phyloP scores from a whole-genome alignment of 2,888 invertebrate genomes.

The Cryptocheilus praepositus region DNA sequence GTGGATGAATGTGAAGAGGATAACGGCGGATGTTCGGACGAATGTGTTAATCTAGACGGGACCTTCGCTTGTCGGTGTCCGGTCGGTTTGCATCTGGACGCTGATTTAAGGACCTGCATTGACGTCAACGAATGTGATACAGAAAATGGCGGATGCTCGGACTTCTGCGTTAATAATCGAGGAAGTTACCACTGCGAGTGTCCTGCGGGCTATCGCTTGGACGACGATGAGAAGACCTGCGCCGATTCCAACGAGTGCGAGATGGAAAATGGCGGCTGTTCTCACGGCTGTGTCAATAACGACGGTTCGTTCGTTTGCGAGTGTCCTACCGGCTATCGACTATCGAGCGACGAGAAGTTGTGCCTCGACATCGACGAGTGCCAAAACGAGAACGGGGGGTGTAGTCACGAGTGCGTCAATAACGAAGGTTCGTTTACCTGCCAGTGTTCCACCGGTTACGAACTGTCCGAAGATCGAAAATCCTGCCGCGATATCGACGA shows the following conservation, averaged over 20 bases:
- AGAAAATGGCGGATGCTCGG: constrained; percentile 64
- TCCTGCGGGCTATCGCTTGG: constrained; percentile 61
- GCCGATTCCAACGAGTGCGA: constrained; percentile 72
- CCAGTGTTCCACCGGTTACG: constrained; percentile 69
- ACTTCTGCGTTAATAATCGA: constrained; percentile 65
- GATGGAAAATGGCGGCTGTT: constrained; percentile 71
- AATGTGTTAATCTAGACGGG: constrained; percentile 75
- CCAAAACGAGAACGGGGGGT: constrained; percentile 68
- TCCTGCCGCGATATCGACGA: constrained; percentile 74
- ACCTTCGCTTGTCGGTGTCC: constrained; percentile 78
- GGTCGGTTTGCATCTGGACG: constrained; percentile 68
- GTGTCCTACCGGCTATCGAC: constrained; percentile 70
- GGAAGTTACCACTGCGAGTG: constrained; percentile 70
- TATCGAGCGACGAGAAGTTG: constrained; percentile 64
- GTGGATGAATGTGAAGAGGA: constrained; percentile 69
- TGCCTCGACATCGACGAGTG: constrained; percentile 76
- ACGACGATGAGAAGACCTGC: constrained; percentile 70
- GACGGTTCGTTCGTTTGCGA: constrained; percentile 75
- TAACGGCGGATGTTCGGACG: constrained; percentile 74
- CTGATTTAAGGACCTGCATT: constrained; percentile 67
- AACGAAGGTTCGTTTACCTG: constrained; percentile 70
- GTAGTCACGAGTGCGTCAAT: constrained; percentile 76
- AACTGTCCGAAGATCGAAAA: constrained; percentile 60
- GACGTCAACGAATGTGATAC: constrained; percentile 70
- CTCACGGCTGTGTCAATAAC: constrained; percentile 76